Base-by-base conservation (phyloP, 2,888 invertebrate genomes). In the Andrena hattorfiana region DNA sequence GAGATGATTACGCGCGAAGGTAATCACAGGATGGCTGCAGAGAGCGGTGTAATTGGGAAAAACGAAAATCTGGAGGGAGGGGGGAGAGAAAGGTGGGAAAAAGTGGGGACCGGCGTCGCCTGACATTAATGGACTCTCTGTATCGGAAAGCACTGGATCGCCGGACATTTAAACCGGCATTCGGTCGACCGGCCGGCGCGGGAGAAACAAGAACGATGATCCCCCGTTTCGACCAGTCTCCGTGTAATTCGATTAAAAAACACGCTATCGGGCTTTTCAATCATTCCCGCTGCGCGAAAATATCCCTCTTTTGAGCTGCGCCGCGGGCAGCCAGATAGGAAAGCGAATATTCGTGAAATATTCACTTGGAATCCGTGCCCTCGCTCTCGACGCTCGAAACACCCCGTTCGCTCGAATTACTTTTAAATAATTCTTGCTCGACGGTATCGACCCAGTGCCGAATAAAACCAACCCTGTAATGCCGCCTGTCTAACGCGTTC, bases 1-100 rank as follows among this genome's bases (percentile, higher is more conserved):
- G 48, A 48, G 42, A 48, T 60, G 59, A 70, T 70, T 42, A 42
- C 28, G 48, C 70, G 28, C 70, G 70, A 30, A 7, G 28, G 60
- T 13, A 30, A 60, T 60, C 48, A 20, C 30, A 2, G n/a, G 20
- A 35, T 13, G 20, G 63, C 23, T 23, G 2, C 42, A 0, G n/a
- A n/a, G 35, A 35, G 23, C 32, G 32, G 13, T 16, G 35, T 26
- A 20, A 63, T 63, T 13, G 48, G n/a, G 59, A 60, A 48, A n/a
- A 28, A 67, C 20, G 49, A 51, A 28, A 10, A n/a, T 49, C 51
- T 67, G 49, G 10, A 56, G 10, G 20, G 54, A 10, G 26, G 0
- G 0, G 35, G 30, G 30, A 49, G 20, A 54, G 13, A 68, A 26
- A 26, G 8, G 20, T 51, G 20, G 4, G 16, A 26, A 30, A 0